Percentiles rank a stretch among this genome's conserved stretches.
These are phyloP conservation scores for Pleuronectes platessa DNA, from an alignment of 2,113 vertebrate species.

Conservation along the genomic window DNA sequence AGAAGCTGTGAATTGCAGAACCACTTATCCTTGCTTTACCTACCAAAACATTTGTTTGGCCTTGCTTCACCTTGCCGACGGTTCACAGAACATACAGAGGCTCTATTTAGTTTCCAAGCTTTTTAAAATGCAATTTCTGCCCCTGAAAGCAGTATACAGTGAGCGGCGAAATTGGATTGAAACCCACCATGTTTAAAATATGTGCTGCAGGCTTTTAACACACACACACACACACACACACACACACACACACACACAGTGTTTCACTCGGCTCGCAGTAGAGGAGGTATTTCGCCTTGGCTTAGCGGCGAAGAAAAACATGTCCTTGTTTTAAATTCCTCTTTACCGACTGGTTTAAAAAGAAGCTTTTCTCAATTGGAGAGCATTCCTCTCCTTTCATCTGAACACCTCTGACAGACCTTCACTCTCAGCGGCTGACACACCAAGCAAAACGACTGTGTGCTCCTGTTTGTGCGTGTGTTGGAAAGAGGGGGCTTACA, in stretches of 20 bases:
- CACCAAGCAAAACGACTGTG: slow-evolving; percentile 35
- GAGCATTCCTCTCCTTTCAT: slow-evolving; percentile 29
- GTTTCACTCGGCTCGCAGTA: slow-evolving; percentile 8
- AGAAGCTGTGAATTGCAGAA: not conserved
- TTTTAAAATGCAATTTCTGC: slow-evolving; percentile 3
- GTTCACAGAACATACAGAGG: slow-evolving; percentile 7
- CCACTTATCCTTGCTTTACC: slow-evolving; percentile 25
- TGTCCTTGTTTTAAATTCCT: slow-evolving; percentile 42
- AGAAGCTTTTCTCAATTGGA: slow-evolving; percentile 19
- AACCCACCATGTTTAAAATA: slow-evolving; percentile 37
- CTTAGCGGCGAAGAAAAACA: slow-evolving; percentile 53
- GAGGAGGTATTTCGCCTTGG: slow-evolving; percentile 40
- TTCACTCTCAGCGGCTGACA: slow-evolving; percentile 26
- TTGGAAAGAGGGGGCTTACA: slow-evolving; percentile 5
- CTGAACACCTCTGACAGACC: slow-evolving; percentile 41
- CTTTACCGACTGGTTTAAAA: slow-evolving; percentile 42
- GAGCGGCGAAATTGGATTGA: slow-evolving; percentile 18
- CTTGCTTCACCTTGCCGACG: slow-evolving; percentile 27
- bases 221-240: not conserved
- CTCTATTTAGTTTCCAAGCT: slow-evolving; percentile 8
- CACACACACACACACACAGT: not conserved
- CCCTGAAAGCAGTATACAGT: slow-evolving; percentile 2
- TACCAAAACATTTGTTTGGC: slow-evolving; percentile 4
- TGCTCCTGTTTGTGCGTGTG: not conserved
- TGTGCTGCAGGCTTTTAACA: slow-evolving; percentile 30